Evolutionary conservation across 2,888 invertebrate species (phyloP).

Genomic region (Aphodius granarius): DNA sequence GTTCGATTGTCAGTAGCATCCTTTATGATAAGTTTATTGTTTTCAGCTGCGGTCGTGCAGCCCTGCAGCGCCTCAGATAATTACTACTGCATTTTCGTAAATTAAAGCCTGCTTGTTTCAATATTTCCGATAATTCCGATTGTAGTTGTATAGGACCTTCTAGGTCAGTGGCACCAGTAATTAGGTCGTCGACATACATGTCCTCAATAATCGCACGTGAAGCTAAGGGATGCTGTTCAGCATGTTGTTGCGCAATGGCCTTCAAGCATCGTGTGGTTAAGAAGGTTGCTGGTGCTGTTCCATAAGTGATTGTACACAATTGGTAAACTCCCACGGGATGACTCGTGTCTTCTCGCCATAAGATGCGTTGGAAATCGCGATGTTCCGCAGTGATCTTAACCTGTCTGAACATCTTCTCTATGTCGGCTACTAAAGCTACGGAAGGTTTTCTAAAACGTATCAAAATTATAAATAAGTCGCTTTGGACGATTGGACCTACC

Average conservation of each 20-base stretch:
- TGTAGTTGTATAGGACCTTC: not conserved
- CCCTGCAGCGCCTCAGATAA: not conserved
- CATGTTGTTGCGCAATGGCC: not conserved
- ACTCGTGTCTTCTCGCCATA: constrained; percentile 4
- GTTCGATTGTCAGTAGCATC: constrained; percentile 12
- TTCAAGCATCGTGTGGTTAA: constrained; percentile 16
- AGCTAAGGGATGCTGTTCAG: constrained; percentile 5
- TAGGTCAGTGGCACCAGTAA: constrained; percentile 5
- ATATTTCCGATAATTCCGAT: constrained; percentile 8
- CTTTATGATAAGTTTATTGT: constrained; percentile 8
- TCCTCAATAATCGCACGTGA: constrained; percentile 8
- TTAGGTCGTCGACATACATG: constrained; percentile 13
- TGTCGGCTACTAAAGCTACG: constrained; percentile 6
- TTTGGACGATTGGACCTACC: constrained; percentile 4
- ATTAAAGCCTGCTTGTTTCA: constrained; percentile 6
- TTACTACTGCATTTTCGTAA: constrained; percentile 12
- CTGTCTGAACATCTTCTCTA: constrained; percentile 11
- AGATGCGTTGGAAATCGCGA: constrained; percentile 17
- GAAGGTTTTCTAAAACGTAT: constrained; percentile 7
- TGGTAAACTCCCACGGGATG: constrained; percentile 9
- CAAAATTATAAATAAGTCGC: constrained; percentile 12
- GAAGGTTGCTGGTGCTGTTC: constrained; percentile 15
- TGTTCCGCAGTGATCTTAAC: not conserved
- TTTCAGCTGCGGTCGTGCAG: not conserved
- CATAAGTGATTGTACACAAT: constrained; percentile 10